Evolutionary conservation across 2,113 vertebrate species (phyloP), one percentile per base, ranked within the genome.

Genomic region (Myotis brandtii): DNA sequence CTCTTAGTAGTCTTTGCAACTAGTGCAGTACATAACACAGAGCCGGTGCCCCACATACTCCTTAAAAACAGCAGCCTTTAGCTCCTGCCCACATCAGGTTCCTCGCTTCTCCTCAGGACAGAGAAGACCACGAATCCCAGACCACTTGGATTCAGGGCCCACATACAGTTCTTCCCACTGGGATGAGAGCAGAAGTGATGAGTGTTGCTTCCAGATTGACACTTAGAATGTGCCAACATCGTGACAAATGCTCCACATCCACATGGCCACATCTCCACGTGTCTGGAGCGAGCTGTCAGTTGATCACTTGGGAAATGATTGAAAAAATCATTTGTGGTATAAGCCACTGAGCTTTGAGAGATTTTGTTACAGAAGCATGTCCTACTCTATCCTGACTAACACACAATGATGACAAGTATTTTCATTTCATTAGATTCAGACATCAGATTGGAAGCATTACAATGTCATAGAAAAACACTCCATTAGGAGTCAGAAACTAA

Each of bases 401-500:
- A 52, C 18, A 37, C 21, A 91, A 13, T 25, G 46, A n/a, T 82
- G 40, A 46, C 3, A 80, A 90, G 21, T 30, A 32, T 52, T 89
- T 70, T 86, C 17, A 52, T 76, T 84, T 95, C 23, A 3, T 50
- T 59, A 21, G 37, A 80, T 64, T 89, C 34, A 92, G 27, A 66
- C 25, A 43, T 66, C 7, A 72, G 70, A 48, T 77, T 72, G 70
- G 21, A 87, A 80, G 12, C 21, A 52, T 77, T 13, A 48, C 34
- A 46, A 9, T 27, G 2, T 82, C 43, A 9, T 25, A 69, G 9
- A 56, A 79, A 84, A 94, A 1, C 30, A 23, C 32, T 8, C 25
- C n/a, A 34, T 16, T 30, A 34, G 32, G 79, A 52, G 32, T 95
- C 43, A 69, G 79, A 88, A 94, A 83, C 64, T n/a, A 85, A 67